Conservation (phyloP, 2,113 vertebrate species). For the Toxotes jaculatrix region DNA sequence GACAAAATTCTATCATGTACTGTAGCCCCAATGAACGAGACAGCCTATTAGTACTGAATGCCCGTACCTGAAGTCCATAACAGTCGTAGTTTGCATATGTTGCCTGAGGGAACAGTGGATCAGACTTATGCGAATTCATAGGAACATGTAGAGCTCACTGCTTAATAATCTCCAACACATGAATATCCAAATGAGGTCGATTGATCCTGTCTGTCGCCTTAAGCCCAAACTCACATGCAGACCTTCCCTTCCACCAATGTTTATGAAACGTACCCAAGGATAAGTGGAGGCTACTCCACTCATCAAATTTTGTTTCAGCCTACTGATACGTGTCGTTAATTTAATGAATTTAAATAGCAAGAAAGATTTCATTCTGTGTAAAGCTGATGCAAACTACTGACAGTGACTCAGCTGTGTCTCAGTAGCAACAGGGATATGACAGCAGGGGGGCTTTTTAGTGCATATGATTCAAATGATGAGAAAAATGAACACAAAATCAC, state of each 20-base stretch:
- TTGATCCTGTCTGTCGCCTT: slow-evolving; percentile 58
- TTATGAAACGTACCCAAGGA: not conserved
- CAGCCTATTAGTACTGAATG: slow-evolving; percentile 36
- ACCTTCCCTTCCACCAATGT: not conserved
- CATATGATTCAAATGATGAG: slow-evolving; percentile 23
- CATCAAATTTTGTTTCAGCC: slow-evolving; percentile 10
- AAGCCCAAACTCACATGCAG: slow-evolving; percentile 37
- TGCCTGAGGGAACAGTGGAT: slow-evolving; percentile 50
- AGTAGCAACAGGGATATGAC: slow-evolving; percentile 18
- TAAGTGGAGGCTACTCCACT: not conserved
- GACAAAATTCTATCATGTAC: slow-evolving; percentile 12
- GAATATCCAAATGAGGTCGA: slow-evolving; percentile 66
- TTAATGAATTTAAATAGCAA: not conserved
- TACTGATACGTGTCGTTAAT: slow-evolving; percentile 20
- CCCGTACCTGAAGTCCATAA: slow-evolving; percentile 30
- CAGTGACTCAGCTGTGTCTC: slow-evolving; percentile 25
- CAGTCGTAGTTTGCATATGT: slow-evolving; percentile 43
- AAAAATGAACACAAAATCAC: slow-evolving; percentile 24
- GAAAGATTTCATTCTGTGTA: not conserved
- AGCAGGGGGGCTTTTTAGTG: slow-evolving; percentile 24
- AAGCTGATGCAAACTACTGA: slow-evolving; percentile 24
- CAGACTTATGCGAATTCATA: slow-evolving; percentile 47
- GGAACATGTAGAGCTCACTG: slow-evolving; percentile 27
- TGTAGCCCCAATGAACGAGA: slow-evolving; percentile 6
- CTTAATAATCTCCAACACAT: slow-evolving; percentile 61